Evolutionary conservation across 2,888 invertebrate genomes (phyloP).

Genomic region (Digitonthophagus gazella): DNA sequence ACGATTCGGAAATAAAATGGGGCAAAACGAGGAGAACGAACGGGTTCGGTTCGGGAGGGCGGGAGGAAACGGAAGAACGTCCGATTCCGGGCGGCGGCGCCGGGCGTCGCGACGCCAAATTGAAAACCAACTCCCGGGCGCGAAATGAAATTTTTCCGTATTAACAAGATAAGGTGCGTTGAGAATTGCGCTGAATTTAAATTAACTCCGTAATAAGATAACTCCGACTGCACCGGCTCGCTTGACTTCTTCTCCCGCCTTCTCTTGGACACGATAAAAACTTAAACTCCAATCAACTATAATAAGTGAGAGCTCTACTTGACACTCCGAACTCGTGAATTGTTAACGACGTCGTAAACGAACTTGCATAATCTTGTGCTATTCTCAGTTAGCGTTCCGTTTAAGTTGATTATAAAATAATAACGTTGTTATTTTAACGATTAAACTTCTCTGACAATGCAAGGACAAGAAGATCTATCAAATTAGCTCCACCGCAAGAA

Average conservation of each 20-base stretch:
- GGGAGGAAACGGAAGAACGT: background rate
- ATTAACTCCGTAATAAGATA: constrained; percentile 10
- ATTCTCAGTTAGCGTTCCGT: no score
- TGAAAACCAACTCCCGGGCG: background rate
- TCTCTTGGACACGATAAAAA: background rate
- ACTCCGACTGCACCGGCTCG: background rate
- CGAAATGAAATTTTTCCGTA: constrained; percentile 10
- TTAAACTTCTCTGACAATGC: no score
- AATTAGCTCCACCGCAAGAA: no score
- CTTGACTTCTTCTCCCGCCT: background rate
- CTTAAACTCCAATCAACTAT: constrained; percentile 2
- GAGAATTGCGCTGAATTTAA: constrained; percentile 15
- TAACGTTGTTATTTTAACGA: no score
- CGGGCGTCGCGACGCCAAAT: background rate
- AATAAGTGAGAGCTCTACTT: background rate
- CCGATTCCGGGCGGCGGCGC: background rate
- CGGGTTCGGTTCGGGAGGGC: background rate
- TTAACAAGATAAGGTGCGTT: constrained; percentile 16
- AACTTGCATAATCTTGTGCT: no score
- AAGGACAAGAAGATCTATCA: no score
- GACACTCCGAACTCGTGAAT: background rate
- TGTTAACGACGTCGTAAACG: no score
- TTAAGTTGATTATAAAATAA: no score
- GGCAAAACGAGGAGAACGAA: background rate
- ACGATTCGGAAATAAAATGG: background rate